Conservation (phyloP, 2,113 vertebrate genomes). For the Pelodiscus sinensis region DNA sequence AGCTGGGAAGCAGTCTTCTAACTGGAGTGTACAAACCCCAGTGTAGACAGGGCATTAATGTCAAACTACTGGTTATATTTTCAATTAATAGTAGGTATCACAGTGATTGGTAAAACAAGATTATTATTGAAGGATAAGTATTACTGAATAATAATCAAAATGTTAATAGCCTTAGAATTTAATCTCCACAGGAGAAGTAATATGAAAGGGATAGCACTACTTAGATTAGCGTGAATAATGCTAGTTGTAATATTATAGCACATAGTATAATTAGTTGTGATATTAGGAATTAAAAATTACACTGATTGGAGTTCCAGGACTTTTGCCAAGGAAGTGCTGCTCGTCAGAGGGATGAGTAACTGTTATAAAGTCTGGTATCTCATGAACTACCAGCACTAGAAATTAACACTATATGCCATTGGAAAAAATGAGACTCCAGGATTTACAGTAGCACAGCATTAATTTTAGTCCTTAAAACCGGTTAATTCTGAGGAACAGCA, state of each 20-base stretch:
- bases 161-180: conserved; percentile 66
- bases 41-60: neutral
- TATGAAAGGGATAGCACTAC: conserved; percentile 54
- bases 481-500: neutral
- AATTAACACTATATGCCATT: conserved; percentile 17
- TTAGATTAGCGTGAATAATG: conserved; percentile 64
- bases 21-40: neutral
- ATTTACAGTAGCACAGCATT: neutral
- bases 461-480: neutral
- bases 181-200: conserved; percentile 50
- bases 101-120: conserved; percentile 42
- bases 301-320: conserved; percentile 27
- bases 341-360: conserved; percentile 46
- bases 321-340: conserved; percentile 29
- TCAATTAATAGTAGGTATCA: conserved; percentile 65
- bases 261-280: conserved; percentile 72
- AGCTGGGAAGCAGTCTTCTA: neutral
- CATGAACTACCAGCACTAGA: neutral
- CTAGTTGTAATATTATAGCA: conserved; percentile 63
- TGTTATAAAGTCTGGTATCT: conserved; percentile 51
- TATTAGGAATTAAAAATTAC: conserved; percentile 68
- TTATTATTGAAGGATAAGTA: conserved; percentile 53
- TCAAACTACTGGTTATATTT: conserved; percentile 50
- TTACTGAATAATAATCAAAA: conserved; percentile 66
- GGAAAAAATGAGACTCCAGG: neutral